Base-by-base conservation (phyloP, 64 coral and sea anemone genomes). In the Montipora capricornis region DNA sequence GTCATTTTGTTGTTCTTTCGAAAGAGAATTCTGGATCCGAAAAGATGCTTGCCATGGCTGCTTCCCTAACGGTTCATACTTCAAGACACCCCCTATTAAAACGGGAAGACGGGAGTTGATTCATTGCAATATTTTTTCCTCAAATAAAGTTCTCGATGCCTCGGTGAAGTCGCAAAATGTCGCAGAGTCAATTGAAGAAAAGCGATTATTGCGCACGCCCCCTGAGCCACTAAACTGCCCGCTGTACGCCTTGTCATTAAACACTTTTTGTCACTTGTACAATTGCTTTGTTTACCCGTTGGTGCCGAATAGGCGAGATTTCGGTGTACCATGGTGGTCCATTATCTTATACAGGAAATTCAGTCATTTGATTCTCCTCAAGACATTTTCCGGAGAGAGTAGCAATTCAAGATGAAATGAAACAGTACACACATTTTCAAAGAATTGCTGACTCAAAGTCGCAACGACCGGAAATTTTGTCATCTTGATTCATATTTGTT, bases 311-410 rank as follows among this genome's bases (percentile, higher is more conserved):
- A 86, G 82, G 47, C 82, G 82, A 86, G 66, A 16, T 15, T 10
- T 49, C 37, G 19, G 17, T 49, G 19, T 12, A 15, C 44, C 46
- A 86, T 86, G 82, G 82, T 86, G 82, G 82, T 86, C 82, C 82
- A 86, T 86, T 86, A 86, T 86, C 82, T 11, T 68, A 86, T 86
- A 86, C 82, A 86, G 82, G 82, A 86, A 86, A 12, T 64, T 10
- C 47, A 86, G 82, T 45, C 71, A 86, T 86, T 86, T 50, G 82
- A 50, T 70, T 68, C 64, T 15, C 67, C 82, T 86, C 46, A 59
- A 73, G 82, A 50, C 17, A 29, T 20, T 86, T 86, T 86, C 82
- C 82, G 82, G 82, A 70, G 82, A 8, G 82, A 8, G 10, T 6
- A 71, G 60, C 64, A 8, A 84, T 51, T 45, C 48, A 47, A 86